Percentiles rank a stretch among this genome's conserved stretches.
Evolutionary conservation across 1,140 invertebrate species (phyloP).

Genomic region (Bombus pascuorum): DNA sequence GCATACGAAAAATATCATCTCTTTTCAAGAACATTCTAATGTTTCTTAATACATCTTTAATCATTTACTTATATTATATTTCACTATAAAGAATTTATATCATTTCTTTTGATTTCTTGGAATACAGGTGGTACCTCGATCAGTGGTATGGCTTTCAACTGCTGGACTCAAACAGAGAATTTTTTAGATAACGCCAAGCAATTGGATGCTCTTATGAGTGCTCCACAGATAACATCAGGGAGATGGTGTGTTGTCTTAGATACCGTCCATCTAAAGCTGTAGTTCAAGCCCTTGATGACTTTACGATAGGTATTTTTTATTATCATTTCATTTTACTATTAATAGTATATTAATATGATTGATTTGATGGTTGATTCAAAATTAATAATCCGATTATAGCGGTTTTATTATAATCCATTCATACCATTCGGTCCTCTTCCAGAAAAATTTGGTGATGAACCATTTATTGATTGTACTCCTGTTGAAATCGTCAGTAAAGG

Average conservation of each 20-base stretch:
- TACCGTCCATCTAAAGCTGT: conserved; percentile 84
- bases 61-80: neutral
- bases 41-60: too few relatives aligned
- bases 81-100: neutral
- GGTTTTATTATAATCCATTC: conserved; percentile 84
- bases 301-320: conserved; percentile 76
- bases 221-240: conserved; percentile 81
- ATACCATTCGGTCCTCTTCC: conserved; percentile 85
- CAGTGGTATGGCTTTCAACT: conserved; percentile 89
- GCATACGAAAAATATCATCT: neutral
- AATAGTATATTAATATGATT: neutral
- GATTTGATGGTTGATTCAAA: conserved; percentile 23
- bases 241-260: conserved; percentile 89
- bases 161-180: conserved; percentile 88
- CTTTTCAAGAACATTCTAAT: too few relatives aligned
- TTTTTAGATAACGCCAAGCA: conserved; percentile 86
- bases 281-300: conserved; percentile 78
- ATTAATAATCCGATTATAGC: conserved; percentile 68
- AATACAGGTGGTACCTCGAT: conserved; percentile 87
- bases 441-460: conserved; percentile 80
- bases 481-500: conserved; percentile 80
- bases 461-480: conserved; percentile 84
- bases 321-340: too few relatives aligned
- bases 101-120: neutral
- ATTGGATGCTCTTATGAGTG: conserved; percentile 87